A percentile compares a stretch with the other conserved stretches of the same genome.
Conservation (phyloP, 2,888 invertebrate species). For the Mylabris sibirica region DNA sequence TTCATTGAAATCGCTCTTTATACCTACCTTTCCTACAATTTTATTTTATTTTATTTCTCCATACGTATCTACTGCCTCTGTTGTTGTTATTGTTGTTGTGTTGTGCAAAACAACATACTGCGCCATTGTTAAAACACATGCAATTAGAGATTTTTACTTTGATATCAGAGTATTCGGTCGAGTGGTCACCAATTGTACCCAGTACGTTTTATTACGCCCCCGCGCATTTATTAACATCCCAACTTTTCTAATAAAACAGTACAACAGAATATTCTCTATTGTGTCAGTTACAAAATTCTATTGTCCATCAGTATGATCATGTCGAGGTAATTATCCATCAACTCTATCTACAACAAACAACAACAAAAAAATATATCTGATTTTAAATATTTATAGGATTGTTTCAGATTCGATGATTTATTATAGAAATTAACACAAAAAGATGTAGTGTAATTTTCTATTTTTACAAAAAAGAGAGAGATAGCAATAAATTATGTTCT, state of each 20-base stretch:
- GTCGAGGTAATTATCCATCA: neutral
- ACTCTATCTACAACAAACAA: neutral
- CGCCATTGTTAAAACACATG: slow-evolving; percentile 35
- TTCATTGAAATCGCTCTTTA: slow-evolving; percentile 23
- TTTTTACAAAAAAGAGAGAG: neutral
- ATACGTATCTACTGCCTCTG: slow-evolving; percentile 26
- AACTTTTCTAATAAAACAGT: slow-evolving; percentile 11
- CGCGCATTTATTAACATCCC: slow-evolving; percentile 33
- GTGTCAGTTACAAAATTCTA: neutral
- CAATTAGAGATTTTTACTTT: slow-evolving; percentile 59
- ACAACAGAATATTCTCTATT: neutral
- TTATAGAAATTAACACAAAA: too few relatives aligned
- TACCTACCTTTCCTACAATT: slow-evolving; percentile 24
- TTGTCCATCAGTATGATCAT: neutral
- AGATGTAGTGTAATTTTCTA: neutral
- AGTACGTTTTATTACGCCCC: slow-evolving; percentile 54
- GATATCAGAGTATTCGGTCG: slow-evolving; percentile 56
- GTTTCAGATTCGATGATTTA: neutral
- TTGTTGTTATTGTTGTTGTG: slow-evolving; percentile 20
- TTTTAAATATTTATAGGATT: neutral
- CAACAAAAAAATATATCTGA: neutral
- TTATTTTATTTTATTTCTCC: slow-evolving; percentile 19
- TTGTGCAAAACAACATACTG: slow-evolving; percentile 23
- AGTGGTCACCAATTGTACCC: slow-evolving; percentile 59
- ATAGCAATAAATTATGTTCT: slow-evolving; percentile 5